A percentile compares a stretch with the other conserved stretches of the same genome.
These are phyloP conservation scores for Diloba caeruleocephala DNA, from an alignment of 2,888 invertebrate species.

Conservation along the genomic window DNA sequence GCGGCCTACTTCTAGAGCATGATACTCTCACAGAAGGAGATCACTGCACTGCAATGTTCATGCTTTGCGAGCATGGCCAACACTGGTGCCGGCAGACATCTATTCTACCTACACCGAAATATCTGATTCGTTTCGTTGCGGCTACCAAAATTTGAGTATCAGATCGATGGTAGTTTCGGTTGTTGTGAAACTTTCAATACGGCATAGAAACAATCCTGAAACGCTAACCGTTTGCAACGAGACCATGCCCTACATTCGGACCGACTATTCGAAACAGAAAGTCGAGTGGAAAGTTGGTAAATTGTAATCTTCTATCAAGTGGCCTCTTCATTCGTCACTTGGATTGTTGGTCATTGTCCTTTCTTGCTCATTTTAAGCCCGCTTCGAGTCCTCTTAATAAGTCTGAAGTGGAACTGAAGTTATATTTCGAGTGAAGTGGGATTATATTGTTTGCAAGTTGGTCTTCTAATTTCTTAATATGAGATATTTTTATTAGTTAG, in stretches of 20 bases:
- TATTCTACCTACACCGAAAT: too few relatives aligned
- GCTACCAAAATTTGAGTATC: too few relatives aligned
- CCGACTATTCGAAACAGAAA: conserved; percentile 48
- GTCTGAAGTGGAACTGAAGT: conserved; percentile 12
- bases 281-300: conserved; percentile 56
- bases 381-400: conserved; percentile 20
- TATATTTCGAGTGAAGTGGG: conserved; percentile 1
- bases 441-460: conserved; percentile 9
- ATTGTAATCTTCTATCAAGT: conserved; percentile 57
- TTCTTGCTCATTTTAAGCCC: conserved; percentile 24
- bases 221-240: conserved; percentile 7
- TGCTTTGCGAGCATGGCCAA: too few relatives aligned
- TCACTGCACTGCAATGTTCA: too few relatives aligned
- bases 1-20: too few relatives aligned
- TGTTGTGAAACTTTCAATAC: too few relatives aligned
- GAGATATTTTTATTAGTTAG: too few relatives aligned
- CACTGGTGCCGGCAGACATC: too few relatives aligned
- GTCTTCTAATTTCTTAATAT: not conserved
- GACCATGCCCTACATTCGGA: conserved; percentile 16
- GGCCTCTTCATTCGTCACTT: conserved; percentile 48
- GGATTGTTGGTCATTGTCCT: conserved; percentile 40
- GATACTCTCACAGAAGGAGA: too few relatives aligned
- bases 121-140: too few relatives aligned
- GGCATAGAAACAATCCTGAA: too few relatives aligned
- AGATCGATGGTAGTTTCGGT: too few relatives aligned